Percentiles rank a stretch among this genome's conserved stretches.
These are phyloP conservation scores for Periparus ater DNA, from an alignment of 2,797 vertebrate species.

Conservation along the genomic window DNA sequence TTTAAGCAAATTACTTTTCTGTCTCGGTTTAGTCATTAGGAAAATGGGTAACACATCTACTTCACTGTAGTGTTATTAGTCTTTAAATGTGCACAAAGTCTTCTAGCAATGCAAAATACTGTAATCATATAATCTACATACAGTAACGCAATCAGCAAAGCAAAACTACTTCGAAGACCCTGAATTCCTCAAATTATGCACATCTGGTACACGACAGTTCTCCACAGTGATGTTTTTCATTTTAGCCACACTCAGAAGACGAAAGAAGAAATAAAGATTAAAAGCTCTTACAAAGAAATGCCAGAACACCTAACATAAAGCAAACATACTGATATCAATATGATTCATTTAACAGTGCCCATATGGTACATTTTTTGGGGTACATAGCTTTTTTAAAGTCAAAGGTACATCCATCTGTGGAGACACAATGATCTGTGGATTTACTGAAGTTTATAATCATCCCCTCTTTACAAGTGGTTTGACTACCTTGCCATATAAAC, in stretches of 20 bases:
- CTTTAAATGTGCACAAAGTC: conserved; percentile 37
- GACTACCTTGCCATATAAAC: neutral
- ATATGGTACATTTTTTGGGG: neutral
- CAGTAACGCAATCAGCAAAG: conserved; percentile 51
- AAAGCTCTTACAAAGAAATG: neutral
- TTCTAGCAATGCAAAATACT: conserved; percentile 49
- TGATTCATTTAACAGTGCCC: neutral
- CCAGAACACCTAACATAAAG: neutral
- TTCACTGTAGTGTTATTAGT: conserved; percentile 48
- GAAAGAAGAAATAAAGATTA: conserved; percentile 27
- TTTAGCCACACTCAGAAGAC: neutral
- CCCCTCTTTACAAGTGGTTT: neutral
- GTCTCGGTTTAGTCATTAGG: conserved; percentile 62
- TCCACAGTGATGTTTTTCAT: conserved; percentile 10
- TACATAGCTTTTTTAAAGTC: neutral
- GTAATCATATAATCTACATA: conserved; percentile 49
- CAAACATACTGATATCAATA: neutral
- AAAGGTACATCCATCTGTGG: neutral
- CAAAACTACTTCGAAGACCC: conserved; percentile 33
- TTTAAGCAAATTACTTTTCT: conserved; percentile 67
- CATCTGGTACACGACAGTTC: conserved; percentile 16
- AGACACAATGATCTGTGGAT: neutral
- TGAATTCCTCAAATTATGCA: conserved; percentile 31
- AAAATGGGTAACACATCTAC: conserved; percentile 52
- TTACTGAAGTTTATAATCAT: neutral